Conservation (phyloP, 2,797 vertebrate species). For the Alauda arvensis region DNA sequence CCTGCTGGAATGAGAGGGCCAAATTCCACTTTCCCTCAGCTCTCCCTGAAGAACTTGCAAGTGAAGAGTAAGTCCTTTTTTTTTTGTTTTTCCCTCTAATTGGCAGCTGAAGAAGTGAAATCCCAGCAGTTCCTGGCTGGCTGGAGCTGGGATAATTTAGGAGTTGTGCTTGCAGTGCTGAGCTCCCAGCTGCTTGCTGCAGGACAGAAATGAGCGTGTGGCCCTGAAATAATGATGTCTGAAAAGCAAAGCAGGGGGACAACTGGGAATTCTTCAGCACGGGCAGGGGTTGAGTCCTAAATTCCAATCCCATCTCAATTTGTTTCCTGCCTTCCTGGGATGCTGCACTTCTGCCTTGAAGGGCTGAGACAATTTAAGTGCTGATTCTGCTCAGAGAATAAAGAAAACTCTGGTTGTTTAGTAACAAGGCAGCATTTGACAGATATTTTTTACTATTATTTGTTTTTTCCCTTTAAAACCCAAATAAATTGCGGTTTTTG, state of each 20-base stretch:
- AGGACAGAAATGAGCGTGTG: neutral
- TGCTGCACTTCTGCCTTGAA: neutral
- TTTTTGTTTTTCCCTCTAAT: neutral
- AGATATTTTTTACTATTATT: neutral
- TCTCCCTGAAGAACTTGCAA: neutral
- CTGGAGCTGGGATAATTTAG: neutral
- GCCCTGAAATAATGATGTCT: neutral
- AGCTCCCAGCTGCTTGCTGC: neutral
- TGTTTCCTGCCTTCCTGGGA: neutral
- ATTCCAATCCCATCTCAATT: neutral
- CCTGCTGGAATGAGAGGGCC: neutral
- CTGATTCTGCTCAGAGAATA: neutral
- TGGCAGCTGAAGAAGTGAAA: neutral
- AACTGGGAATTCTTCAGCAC: neutral
- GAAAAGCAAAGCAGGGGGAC: neutral
- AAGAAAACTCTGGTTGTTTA: neutral
- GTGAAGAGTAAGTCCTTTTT: neutral
- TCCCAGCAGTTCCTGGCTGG: neutral
- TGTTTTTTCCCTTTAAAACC: neutral
- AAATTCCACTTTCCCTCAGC: neutral
- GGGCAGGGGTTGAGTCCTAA: neutral
- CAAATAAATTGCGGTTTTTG: neutral
- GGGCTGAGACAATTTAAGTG: neutral
- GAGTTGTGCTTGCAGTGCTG: neutral
- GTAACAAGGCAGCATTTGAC: neutral